Base-by-base conservation (phyloP, 1,140 invertebrate species). In the Mercenaria mercenaria region DNA sequence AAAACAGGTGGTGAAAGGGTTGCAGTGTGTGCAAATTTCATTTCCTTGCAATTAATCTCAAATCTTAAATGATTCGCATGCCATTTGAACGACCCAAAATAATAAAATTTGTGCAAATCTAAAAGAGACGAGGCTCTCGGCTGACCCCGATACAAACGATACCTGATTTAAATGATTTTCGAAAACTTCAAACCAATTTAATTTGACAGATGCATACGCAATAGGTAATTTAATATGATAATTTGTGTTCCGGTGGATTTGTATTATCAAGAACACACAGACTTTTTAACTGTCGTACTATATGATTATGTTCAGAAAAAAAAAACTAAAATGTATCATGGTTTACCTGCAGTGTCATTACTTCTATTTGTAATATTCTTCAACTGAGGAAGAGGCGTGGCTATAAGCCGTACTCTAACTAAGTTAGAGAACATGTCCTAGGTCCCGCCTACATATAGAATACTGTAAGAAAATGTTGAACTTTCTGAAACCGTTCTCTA, bases 1-100 rank as follows among this genome's bases (percentile, higher is more conserved):
- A 72, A 72, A 13, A 20, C 67, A 72, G 67, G 67, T 72, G 67
- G 34, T 72, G 67, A 72, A 72, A 72, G 34, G 34, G 39, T 39
- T 39, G 67, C 37, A 29, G 1, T 29, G 32, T 39, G 67, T 72
- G 43, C 43, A 72, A 15, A 18, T 39, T 37, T 32, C 34, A 39
- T 72, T n/a, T 39, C 6, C 11, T 15, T 39, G 67, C 34, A 39
- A 41, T 37, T 41, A 23, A 41, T 72, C 10, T 37, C 18, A 29
- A 39, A 72, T 72, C 32, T 72, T 23, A 2, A 37, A 20, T 20
- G 34, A 72, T 39, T 39, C 67, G 29, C 34, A 41, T 72, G 67
- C 37, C 67, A 39, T 72, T 72, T 39, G 39, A 72, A 72, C 34
- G 67, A 72, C 67, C 67, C 34, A 23, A 37, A 39, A 72, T 72